Percentiles rank a stretch among this genome's conserved stretches.
Conservation (phyloP, 2,113 vertebrate species). For the Scytalopus superciliaris region DNA sequence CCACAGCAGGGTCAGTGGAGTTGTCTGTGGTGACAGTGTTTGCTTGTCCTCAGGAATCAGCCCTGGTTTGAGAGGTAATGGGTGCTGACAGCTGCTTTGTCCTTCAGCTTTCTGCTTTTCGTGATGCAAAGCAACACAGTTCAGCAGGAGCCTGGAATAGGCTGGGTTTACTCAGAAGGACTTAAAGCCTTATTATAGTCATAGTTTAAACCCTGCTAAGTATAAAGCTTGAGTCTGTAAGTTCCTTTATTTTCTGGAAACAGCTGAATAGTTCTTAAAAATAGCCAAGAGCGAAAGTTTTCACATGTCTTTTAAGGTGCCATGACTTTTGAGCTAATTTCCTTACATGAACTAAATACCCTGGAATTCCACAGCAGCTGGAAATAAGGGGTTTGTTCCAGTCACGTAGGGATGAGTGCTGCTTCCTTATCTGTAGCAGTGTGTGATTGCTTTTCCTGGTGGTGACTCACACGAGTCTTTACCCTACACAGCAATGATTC, state of each 20-base stretch:
- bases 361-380: neutral
- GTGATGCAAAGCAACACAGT: neutral
- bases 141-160: neutral
- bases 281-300: neutral
- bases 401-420: neutral
- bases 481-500: neutral
- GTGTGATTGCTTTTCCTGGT: neutral
- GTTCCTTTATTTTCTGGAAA: neutral
- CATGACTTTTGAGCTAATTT: neutral
- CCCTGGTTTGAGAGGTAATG: neutral
- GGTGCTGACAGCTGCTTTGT: neutral
- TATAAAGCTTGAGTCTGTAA: neutral
- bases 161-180: neutral
- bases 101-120: neutral
- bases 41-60: accelerated
- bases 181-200: neutral
- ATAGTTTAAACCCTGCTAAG: neutral
- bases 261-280: neutral
- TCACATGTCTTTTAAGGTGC: accelerated
- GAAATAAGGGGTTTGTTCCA: neutral
- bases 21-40: accelerated
- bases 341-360: accelerated
- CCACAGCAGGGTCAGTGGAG: neutral
- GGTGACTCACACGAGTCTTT: neutral
- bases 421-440: neutral